Evolutionary conservation across 2,888 invertebrate genomes (phyloP).

Genomic region (Stenodera caucasica): DNA sequence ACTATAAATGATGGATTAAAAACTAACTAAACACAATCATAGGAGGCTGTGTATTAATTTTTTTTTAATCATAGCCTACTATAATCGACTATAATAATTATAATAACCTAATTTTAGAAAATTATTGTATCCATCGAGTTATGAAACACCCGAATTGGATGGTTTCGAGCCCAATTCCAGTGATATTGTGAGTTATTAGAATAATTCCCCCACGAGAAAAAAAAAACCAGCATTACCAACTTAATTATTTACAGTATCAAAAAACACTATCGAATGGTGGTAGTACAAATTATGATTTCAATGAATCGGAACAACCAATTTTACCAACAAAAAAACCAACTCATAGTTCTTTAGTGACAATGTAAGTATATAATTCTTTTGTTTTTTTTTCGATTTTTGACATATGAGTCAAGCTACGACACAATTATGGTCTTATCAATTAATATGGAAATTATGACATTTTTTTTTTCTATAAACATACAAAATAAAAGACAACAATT

Average conservation of each 20-base stretch:
- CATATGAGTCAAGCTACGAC: too few relatives aligned
- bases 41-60: too few relatives aligned
- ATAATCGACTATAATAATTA: not conserved
- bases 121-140: constrained; percentile 21
- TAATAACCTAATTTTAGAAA: constrained; percentile 18
- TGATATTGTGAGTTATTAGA: not conserved
- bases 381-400: not conserved
- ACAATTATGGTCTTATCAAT: too few relatives aligned
- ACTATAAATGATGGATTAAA: not conserved
- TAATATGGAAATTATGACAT: too few relatives aligned
- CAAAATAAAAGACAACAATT: not conserved
- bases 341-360: constrained; percentile 40
- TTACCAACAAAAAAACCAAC: constrained; percentile 22
- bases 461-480: not conserved
- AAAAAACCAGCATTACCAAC: constrained; percentile 2
- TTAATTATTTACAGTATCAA: constrained; percentile 11
- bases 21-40: too few relatives aligned
- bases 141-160: constrained; percentile 28
- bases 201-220: not conserved
- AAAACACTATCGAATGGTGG: not conserved
- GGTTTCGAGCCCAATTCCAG: constrained; percentile 12
- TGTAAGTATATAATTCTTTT: constrained; percentile 38
- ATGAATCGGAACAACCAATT: not conserved
- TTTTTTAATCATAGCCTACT: too few relatives aligned
- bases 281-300: constrained; percentile 15